Evolutionary conservation across 2,888 invertebrate species (phyloP), one percentile per base, ranked within the genome.

Genomic region (Synergus umbraculus): DNA sequence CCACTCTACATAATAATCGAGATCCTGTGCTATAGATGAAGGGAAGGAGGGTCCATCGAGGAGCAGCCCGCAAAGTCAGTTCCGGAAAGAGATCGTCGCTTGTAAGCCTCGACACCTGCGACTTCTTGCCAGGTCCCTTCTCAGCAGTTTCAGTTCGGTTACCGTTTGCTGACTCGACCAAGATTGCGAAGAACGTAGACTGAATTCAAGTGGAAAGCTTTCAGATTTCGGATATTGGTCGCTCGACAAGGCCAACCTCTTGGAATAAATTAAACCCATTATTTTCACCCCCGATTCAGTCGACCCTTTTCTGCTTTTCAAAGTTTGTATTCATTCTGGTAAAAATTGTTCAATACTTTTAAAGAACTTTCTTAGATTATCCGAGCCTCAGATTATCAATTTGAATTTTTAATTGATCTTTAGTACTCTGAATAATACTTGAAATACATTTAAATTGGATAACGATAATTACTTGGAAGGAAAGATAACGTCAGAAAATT

Each of bases 101-200:
- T 73, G 29, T 49, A 29, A 78, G 78, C 46, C 22, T 58, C 15
- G 41, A 43, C 78, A 78, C 73, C 63, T 78, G 73, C 73, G 49
- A 76, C 73, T 69, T 49, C 66, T 81, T 78, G 78, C 78, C 79
- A 79, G 76, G 78, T 77, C 66, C 76, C 22, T 76, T 81, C 79
- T 76, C 78, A 78, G 82, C 82, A 77, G 64, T 81, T 82, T 81
- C 79, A 79, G 81, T 82, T 76, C 64, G 43, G 60, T 41, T n/a
- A 13, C n/a, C 67, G 44, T 80, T 49, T 80, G 82, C 82, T 84
- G 83, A 82, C 81, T 76, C 29, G 54, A 78, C 78, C 15, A 73
- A 37, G 54, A 54, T 37, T 73, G 69, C 15, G 29, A 73, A 54
- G 69, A 22, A 49, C 49, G 49, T 1, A 49, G 69, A 54, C 29